phyloP scores from a whole-genome alignment of 2,888 invertebrate species.

The Caenorhabditis sulstoni region DNA sequence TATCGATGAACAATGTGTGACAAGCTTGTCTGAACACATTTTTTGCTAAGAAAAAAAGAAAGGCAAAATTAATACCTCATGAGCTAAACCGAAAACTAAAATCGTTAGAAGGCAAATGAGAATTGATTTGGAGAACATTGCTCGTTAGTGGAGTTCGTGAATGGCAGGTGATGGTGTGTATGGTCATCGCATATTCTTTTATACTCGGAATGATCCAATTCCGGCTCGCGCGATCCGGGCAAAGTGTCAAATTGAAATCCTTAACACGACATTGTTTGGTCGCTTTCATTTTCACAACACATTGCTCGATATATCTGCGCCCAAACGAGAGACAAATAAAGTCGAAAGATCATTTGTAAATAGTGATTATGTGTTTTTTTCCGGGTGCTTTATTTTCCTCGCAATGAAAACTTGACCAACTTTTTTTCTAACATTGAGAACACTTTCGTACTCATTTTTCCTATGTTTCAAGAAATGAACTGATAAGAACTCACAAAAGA shows the following conservation, averaged over 20 bases:
- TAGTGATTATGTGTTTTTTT: slow-evolving; percentile 23
- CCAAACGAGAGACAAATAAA: slow-evolving; percentile 27
- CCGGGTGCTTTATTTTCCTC: neutral
- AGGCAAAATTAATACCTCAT: slow-evolving; percentile 13
- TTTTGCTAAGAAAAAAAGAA: neutral
- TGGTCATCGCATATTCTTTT: slow-evolving; percentile 16
- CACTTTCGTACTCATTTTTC: no score
- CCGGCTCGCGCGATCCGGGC: slow-evolving; percentile 44
- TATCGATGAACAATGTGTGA: slow-evolving; percentile 44
- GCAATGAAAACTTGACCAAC: no score
- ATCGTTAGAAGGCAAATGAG: neutral
- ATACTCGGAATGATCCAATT: slow-evolving; percentile 20
- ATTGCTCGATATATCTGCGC: neutral
- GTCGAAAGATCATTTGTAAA: neutral
- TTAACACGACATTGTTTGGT: slow-evolving; percentile 35
- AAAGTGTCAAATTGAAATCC: slow-evolving; percentile 50
- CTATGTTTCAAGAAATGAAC: no score
- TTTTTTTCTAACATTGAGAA: no score
- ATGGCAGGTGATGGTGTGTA: neutral
- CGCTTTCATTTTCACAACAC: slow-evolving; percentile 14
- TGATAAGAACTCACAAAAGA: no score
- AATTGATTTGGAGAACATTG: no score
- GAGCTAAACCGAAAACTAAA: neutral
- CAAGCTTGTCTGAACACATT: slow-evolving; percentile 26
- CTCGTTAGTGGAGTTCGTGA: no score